phyloP scores from a whole-genome alignment of 2,113 vertebrate species.

The Trogon surrucura region DNA sequence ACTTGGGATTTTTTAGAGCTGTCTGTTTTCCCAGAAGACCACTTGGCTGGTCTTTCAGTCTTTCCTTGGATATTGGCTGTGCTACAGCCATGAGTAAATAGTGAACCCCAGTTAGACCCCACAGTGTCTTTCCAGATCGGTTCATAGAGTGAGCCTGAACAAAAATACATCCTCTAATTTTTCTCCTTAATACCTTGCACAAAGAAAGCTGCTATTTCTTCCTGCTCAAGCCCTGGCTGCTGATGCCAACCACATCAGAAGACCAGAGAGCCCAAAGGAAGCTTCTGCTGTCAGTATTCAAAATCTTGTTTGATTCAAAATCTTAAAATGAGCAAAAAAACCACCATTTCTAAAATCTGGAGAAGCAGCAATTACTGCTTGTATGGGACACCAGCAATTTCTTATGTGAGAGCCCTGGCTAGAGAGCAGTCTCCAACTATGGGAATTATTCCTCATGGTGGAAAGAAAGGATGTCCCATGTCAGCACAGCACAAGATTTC shows the following conservation, averaged over 20 bases:
- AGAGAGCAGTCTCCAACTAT: neutral
- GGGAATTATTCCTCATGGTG: fast-evolving
- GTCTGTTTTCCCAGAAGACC: neutral
- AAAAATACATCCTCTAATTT: neutral
- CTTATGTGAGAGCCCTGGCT: neutral
- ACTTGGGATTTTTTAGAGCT: neutral
- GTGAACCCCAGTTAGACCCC: neutral
- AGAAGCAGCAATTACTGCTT: neutral
- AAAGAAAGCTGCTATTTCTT: neutral
- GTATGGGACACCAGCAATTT: neutral
- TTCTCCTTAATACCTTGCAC: neutral
- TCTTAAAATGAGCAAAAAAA: too few relatives aligned
- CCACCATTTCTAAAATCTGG: neutral
- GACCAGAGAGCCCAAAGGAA: neutral
- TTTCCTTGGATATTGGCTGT: neutral
- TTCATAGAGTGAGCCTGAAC: neutral
- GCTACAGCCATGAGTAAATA: neutral
- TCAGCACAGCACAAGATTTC: fast-evolving
- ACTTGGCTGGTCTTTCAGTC: fast-evolving
- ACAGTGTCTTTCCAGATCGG: neutral
- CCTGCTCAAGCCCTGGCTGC: fast-evolving
- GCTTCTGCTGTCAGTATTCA: neutral
- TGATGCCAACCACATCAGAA: neutral
- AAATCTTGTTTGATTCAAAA: neutral
- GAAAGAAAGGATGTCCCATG: neutral